Conservation (phyloP, 2,113 vertebrate species). For the Drymodes brunneopygia region DNA sequence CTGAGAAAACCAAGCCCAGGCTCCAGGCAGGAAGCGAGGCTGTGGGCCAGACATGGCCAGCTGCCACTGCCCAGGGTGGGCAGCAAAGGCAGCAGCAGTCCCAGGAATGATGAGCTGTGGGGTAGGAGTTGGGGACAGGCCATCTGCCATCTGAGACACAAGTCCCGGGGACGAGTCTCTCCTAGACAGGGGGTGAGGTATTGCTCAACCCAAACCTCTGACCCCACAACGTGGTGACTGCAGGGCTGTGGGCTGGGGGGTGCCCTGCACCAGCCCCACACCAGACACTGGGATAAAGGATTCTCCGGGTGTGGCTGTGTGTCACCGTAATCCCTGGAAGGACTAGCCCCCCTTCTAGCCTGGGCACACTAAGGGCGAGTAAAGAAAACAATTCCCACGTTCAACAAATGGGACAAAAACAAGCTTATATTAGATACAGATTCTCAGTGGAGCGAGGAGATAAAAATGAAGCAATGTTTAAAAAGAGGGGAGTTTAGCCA, state of each 20-base stretch:
- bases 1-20: background rate
- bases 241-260: background rate
- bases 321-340: background rate
- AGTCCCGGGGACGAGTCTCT: background rate
- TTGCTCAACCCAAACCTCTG: background rate
- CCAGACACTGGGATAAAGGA: background rate
- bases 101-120: background rate
- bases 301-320: background rate
- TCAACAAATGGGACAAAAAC: background rate
- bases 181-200: fast-evolving
- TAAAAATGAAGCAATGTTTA: background rate
- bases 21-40: background rate
- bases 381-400: background rate
- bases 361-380: background rate
- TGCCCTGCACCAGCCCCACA: background rate
- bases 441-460: background rate
- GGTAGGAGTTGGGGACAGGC: background rate
- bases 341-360: background rate
- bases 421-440: background rate
- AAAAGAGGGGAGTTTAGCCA: background rate
- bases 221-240: fast-evolving
- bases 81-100: background rate
- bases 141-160: fast-evolving
- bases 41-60: background rate
- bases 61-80: background rate